These are phyloP conservation scores for Zaprionus tsacasi DNA, from an alignment of 1,140 invertebrate genomes.

Conservation along the genomic window DNA sequence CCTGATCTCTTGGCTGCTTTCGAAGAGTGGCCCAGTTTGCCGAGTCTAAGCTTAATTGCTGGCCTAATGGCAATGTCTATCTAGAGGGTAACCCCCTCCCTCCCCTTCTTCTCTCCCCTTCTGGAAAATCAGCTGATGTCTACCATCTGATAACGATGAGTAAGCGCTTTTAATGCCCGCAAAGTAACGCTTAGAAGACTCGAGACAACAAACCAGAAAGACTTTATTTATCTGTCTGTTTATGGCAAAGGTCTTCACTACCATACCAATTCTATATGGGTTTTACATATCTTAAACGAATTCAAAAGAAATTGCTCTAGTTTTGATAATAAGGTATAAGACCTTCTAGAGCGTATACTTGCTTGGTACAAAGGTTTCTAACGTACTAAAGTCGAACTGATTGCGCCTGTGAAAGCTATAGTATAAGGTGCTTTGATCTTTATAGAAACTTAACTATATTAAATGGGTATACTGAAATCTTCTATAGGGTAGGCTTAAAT, in stretches of 20 bases:
- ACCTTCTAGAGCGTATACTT: no score
- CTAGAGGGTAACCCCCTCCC: neutral
- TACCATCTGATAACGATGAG: constrained; percentile 51
- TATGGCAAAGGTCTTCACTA: neutral
- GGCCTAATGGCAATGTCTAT: constrained; percentile 2
- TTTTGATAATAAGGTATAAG: no score
- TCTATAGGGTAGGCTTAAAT: no score
- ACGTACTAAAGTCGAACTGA: no score
- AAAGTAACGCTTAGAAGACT: constrained; percentile 33
- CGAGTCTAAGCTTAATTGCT: constrained; percentile 11
- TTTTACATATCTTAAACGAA: neutral
- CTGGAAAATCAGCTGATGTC: constrained; percentile 48
- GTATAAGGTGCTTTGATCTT: no score
- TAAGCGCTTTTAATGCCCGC: constrained; percentile 49
- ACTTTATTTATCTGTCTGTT: neutral
- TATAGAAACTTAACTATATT: no score
- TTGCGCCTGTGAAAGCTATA: no score
- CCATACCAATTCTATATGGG: neutral
- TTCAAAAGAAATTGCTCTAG: no score
- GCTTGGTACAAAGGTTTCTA: no score
- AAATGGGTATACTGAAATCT: no score
- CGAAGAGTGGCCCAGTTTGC: constrained; percentile 49
- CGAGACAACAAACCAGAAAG: neutral
- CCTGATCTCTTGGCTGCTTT: constrained; percentile 47
- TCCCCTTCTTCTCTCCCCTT: neutral